phyloP scores from a whole-genome alignment of 2,113 vertebrate genomes.

The Zosterops borbonicus region DNA sequence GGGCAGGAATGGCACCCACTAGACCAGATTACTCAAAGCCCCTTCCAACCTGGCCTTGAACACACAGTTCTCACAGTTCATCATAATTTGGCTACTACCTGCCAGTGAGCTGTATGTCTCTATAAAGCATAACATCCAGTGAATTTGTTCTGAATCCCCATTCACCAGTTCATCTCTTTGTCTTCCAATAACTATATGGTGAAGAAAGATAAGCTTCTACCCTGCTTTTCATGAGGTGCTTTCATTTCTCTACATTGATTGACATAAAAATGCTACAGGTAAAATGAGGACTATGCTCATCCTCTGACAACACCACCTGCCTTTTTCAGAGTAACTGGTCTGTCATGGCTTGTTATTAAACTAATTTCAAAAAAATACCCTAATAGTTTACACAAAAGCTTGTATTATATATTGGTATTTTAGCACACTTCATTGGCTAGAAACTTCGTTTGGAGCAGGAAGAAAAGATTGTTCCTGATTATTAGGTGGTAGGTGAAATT shows the following conservation, averaged over 20 bases:
- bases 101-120: not conserved
- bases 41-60: not conserved
- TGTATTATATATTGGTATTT: not conserved
- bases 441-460: fast-evolving
- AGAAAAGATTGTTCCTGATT: not conserved
- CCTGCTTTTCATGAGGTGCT: not conserved
- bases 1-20: not conserved
- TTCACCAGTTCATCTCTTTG: not conserved
- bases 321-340: not conserved
- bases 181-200: not conserved
- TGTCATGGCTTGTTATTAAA: not conserved
- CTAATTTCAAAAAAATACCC: not conserved
- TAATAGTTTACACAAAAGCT: not conserved
- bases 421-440: not conserved
- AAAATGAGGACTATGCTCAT: not conserved
- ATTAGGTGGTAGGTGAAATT: not conserved
- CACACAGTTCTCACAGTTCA: not conserved
- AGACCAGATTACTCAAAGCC: not conserved
- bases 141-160: not conserved
- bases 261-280: not conserved
- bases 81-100: not conserved
- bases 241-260: not conserved
- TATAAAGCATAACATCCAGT: not conserved
- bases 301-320: not conserved
- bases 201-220: not conserved